phyloP scores from a whole-genome alignment of 2,113 vertebrate species.

The Laticauda colubrina region DNA sequence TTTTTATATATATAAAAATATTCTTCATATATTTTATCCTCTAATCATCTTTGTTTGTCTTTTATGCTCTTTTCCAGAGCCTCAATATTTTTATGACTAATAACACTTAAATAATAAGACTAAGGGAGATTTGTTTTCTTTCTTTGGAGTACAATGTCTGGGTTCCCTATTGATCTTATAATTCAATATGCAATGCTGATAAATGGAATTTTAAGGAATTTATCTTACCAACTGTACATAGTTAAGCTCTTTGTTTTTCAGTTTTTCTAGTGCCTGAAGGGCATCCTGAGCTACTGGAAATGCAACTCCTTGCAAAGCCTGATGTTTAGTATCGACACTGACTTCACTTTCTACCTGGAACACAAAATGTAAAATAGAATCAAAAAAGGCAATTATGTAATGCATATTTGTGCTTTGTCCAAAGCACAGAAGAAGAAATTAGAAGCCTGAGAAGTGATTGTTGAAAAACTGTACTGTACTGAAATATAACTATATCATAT shows the following conservation, averaged over 20 bases:
- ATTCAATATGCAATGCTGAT: neutral
- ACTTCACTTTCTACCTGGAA: constrained; percentile 88
- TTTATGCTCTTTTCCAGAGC: no score
- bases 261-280: constrained; percentile 82
- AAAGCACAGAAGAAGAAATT: neutral
- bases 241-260: constrained; percentile 84
- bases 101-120: neutral
- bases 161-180: neutral
- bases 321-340: constrained; percentile 89
- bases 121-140: neutral
- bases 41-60: no score
- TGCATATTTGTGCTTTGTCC: neutral
- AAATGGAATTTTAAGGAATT: neutral
- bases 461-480: no score
- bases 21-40: no score
- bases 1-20: no score
- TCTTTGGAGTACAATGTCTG: neutral
- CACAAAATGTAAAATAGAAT: constrained; percentile 9
- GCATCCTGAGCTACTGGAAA: constrained; percentile 90
- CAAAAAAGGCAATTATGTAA: neutral
- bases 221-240: constrained; percentile 93
- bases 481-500: no score
- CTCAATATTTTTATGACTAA: no score
- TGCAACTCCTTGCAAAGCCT: constrained; percentile 91
- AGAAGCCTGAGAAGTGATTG: neutral